Evolutionary conservation across 2,797 vertebrate species (phyloP), one percentile per base, ranked within the genome.

Genomic region (Betta splendens): DNA sequence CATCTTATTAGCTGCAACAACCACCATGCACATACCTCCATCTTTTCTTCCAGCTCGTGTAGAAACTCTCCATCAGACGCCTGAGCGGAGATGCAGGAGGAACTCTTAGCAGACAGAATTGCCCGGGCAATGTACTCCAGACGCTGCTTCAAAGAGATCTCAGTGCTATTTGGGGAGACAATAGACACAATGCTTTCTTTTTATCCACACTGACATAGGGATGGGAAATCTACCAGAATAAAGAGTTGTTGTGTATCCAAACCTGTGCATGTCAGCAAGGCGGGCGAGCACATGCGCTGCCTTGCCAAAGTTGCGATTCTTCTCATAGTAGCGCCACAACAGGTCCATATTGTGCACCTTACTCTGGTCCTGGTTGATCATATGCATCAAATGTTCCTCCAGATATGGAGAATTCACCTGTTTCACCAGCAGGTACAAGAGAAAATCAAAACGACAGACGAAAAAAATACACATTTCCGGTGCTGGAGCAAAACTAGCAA

Each of bases 341-440:
- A 99, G 91, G 89, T 99, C 98, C 95, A 99, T 97, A 12, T 98
- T 98, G 64, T 93, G 94, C 33, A 99, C 96, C 86, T 96, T 97
- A 74, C 94, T 98, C 88, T 98, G 96, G 83, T 99, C 96, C 74
- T 95, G 92, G 76, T 95, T 98, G 55, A 96, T 94, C 94, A 98
- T 98, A 36, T 96, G 94, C 83, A 94, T 94, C 62, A 99, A 86
- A 77, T 98, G 94, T 16, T 97, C 97, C 62, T 99, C 97, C 67
- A 99, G 91, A 88, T 95, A 98, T 0, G 95, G 95, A 11, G 97
- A 96, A 54, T 96, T 95, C 25, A 99, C 92, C 98, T 99, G 82
- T 3, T 46, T n/a, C n/a, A n/a, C n/a, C 12, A 53, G 42, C 10
- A 65, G 3, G 46, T 1, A 28, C 16, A 15, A 26, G 2, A 37